A percentile compares a stretch with the other conserved stretches of the same genome.
Evolutionary conservation across 2,797 vertebrate species (phyloP).

Genomic region (Micromesistius poutassou): DNA sequence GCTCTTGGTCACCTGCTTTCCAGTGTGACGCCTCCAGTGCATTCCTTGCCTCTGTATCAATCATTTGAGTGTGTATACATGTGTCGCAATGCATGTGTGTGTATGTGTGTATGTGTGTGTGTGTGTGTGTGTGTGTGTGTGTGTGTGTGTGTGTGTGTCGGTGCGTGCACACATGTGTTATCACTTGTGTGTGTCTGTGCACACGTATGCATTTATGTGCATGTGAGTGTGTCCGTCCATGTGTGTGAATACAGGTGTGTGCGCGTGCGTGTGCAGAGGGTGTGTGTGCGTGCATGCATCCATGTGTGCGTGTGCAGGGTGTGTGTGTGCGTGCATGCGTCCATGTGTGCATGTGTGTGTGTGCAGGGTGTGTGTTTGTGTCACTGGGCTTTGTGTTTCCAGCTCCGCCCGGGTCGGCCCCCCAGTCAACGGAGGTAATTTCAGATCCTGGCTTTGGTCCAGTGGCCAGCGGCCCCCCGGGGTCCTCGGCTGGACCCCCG

Average conservation of each 20-base stretch:
- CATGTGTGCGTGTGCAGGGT: background rate
- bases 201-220: no score
- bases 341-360: background rate
- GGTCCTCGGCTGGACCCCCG: no score
- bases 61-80: background rate
- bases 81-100: no score
- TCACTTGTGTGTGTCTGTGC: slow-evolving; percentile 11
- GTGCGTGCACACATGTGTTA: background rate
- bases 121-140: slow-evolving; percentile 14
- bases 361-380: background rate
- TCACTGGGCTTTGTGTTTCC: background rate
- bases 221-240: background rate
- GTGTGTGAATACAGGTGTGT: slow-evolving; percentile 6
- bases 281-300: background rate
- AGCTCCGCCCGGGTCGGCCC: background rate
- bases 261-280: no score
- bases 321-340: background rate
- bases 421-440: background rate
- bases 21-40: background rate
- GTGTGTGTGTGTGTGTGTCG: slow-evolving; percentile 11
- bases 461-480: background rate
- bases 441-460: background rate
- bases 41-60: background rate
- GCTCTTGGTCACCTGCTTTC: background rate
- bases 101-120: no score